A percentile compares a stretch with the other conserved stretches of the same genome.
Conservation (phyloP, 1,140 invertebrate species). For the Drosophila lacteicornis region DNA sequence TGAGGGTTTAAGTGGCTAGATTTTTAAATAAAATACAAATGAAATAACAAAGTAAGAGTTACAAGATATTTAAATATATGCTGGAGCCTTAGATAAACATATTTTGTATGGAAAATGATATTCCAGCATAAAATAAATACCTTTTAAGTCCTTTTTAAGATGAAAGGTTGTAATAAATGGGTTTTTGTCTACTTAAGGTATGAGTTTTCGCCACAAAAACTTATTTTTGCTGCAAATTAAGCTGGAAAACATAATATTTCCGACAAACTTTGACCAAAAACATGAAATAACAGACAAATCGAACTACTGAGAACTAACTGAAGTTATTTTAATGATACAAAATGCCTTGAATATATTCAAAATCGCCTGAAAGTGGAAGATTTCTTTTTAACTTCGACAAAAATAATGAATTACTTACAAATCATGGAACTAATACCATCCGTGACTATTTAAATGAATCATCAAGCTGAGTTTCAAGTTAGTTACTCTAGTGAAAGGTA, state of each 20-base stretch:
- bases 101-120: not conserved
- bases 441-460: not conserved
- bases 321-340: not conserved
- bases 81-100: too few species aligned
- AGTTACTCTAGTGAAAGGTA: not conserved
- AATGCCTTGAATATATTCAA: not conserved
- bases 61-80: not conserved
- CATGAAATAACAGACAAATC: not conserved
- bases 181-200: not conserved
- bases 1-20: not conserved
- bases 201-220: not conserved
- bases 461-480: not conserved
- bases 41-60: too few species aligned
- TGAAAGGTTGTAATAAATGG: not conserved
- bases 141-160: fast-evolving
- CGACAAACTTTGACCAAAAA: not conserved
- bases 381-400: not conserved
- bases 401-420: not conserved
- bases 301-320: not conserved
- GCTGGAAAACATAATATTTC: not conserved
- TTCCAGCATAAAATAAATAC: not conserved
- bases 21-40: not conserved
- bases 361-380: too few species aligned
- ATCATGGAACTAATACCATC: not conserved
- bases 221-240: not conserved